Base-by-base conservation (phyloP, 2,888 invertebrate genomes). In the Amblyteles armatorius region DNA sequence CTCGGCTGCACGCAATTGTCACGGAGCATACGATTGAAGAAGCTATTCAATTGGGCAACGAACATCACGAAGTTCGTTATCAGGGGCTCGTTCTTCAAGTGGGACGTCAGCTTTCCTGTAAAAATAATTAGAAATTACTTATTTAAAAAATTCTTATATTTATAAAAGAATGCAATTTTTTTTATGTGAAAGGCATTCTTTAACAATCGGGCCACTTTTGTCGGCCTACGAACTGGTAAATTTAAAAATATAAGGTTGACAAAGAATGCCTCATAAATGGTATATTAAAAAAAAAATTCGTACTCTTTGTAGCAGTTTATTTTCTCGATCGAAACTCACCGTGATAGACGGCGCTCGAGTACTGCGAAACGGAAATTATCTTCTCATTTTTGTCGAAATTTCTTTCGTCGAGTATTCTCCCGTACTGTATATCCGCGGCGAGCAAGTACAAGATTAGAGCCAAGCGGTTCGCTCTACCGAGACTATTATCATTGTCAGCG, bases 21-120 rank as follows among this genome's bases (percentile, higher is more conserved):
- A 65, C 89, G 90, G 3, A 96, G 92, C 13, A 94, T 86, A 0
- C 87, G 88, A 11, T 92, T 87, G 40, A 96, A 92, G 85, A 94
- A 94, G 1, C 91, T 90, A 76, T 95, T 95, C 60, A 95, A 94
- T 48, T 93, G 90, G 7, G 94, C 89, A 2, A 95, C 88, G 83
- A 96, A 94, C n/a, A 91, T 89, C 0, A 94, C 92, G 88, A 96
- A 95, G 83, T 95, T 90, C 72, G 94, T 94, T 26, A 96, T 92
- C 40, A 96, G 93, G 0, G 95, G 95, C 90, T 92, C 88, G 40
- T 91, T 95, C 94, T 89, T 95, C 94, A 85, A 94, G 92, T 90
- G 95, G 94, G 90, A 95, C 94, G 36, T 94, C 93, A 87, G 95
- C 89, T 88, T 93, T 92, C 77, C 95, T 95, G 57, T 89, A 92